These are phyloP conservation scores for Pseudomyrmex concolor DNA, from an alignment of 1,140 invertebrate species.

Conservation along the genomic window DNA sequence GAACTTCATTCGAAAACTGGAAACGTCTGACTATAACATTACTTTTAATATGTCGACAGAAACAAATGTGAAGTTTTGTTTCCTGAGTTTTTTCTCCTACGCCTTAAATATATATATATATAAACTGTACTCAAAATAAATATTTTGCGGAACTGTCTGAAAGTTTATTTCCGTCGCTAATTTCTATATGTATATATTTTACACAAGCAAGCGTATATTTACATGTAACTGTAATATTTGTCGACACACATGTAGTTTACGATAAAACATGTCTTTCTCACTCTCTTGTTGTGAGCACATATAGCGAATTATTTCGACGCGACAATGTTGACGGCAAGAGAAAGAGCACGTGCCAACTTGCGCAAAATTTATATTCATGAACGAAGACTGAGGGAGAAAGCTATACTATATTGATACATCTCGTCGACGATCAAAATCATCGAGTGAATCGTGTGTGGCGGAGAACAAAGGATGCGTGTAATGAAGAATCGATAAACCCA, in stretches of 20 bases:
- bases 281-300: neutral
- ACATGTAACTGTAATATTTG: neutral
- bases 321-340: neutral
- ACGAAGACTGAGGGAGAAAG: conserved; percentile 25
- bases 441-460: conserved; percentile 32
- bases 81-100: neutral
- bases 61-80: neutral
- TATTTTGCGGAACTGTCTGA: neutral
- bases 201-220: neutral
- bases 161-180: neutral
- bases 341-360: neutral
- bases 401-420: conserved; percentile 21
- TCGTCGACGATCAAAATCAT: conserved; percentile 44
- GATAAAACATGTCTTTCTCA: neutral
- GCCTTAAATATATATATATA: neutral
- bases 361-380: conserved; percentile 53
- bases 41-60: neutral
- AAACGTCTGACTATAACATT: neutral
- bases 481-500: conserved; percentile 46
- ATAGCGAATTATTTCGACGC: conserved; percentile 24
- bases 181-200: neutral
- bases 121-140: conserved; percentile 11
- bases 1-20: neutral
- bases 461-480: conserved; percentile 32
- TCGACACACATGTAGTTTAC: neutral